These are phyloP conservation scores for Acrocephalus kingi DNA, from an alignment of 2,113 vertebrate species.

Conservation along the genomic window DNA sequence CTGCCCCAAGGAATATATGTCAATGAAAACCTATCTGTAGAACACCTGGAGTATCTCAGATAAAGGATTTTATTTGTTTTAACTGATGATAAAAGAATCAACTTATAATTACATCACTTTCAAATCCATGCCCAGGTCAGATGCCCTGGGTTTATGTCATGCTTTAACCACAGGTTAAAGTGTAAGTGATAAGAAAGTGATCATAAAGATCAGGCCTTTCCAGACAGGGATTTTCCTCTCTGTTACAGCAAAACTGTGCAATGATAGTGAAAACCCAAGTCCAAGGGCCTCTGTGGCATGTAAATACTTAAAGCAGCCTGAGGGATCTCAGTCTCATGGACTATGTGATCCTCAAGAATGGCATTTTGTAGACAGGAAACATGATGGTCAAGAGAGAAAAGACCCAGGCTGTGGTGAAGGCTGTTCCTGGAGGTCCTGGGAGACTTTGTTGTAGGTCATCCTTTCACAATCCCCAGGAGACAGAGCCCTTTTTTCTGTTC, in stretches of 20 bases:
- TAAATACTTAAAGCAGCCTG: neutral
- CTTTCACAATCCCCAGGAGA: neutral
- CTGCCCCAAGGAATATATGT: neutral
- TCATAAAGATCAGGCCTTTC: neutral
- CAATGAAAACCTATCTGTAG: neutral
- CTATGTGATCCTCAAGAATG: neutral
- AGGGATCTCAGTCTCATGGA: neutral
- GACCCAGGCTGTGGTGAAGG: fast-evolving
- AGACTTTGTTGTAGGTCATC: neutral
- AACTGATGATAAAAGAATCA: neutral
- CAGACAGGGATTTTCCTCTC: neutral
- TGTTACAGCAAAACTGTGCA: neutral
- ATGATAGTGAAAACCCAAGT: neutral
- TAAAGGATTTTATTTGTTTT: slow-evolving; percentile 10
- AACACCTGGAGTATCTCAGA: neutral
- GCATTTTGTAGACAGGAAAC: neutral
- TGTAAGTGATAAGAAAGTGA: neutral
- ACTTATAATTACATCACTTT: neutral
- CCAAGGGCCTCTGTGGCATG: neutral
- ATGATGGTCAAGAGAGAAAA: neutral
- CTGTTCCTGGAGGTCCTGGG: neutral
- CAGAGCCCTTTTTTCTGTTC: neutral
- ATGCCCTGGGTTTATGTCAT: neutral
- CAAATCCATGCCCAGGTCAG: neutral
- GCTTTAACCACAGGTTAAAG: neutral